A percentile compares a stretch with the other conserved stretches of the same genome.
phyloP scores from a whole-genome alignment of 2,888 invertebrate genomes.

The Aplocera efformata region DNA sequence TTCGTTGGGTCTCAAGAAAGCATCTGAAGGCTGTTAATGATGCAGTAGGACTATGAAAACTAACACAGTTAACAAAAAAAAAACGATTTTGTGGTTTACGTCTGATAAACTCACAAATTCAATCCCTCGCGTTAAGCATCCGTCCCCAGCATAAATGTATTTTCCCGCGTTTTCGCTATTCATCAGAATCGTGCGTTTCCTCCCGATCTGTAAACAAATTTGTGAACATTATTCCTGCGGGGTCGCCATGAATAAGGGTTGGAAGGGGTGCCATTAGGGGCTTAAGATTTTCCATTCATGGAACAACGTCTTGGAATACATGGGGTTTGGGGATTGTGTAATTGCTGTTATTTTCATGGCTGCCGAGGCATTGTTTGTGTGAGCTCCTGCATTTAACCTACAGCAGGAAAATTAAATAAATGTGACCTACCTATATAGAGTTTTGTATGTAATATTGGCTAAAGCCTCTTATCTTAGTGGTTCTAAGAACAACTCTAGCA shows the following conservation, averaged over 20 bases:
- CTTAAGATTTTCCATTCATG: slow-evolving; percentile 71
- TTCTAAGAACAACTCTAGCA: too few relatives aligned
- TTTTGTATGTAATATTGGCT: too few relatives aligned
- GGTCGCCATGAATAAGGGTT: slow-evolving; percentile 57
- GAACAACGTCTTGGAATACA: slow-evolving; percentile 56
- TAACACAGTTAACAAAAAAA: too few relatives aligned
- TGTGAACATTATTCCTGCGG: slow-evolving; percentile 70
- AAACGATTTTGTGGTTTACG: too few relatives aligned
- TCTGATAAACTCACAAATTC: too few relatives aligned
- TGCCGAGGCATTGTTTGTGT: slow-evolving; percentile 7
- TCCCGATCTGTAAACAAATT: slow-evolving; percentile 75
- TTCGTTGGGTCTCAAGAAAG: too few relatives aligned
- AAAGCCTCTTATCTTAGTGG: too few relatives aligned
- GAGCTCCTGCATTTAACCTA: too few relatives aligned
- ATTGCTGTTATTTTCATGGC: slow-evolving; percentile 42
- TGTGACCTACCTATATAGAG: too few relatives aligned
- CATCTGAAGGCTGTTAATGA: too few relatives aligned
- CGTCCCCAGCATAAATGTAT: slow-evolving; percentile 32
- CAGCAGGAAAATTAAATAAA: too few relatives aligned
- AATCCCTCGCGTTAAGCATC: slow-evolving; percentile 24
- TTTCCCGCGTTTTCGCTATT: slow-evolving; percentile 32
- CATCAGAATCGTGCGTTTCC: slow-evolving; percentile 39
- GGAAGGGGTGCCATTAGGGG: slow-evolving; percentile 62
- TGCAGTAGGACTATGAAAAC: too few relatives aligned
- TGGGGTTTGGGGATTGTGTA: slow-evolving; percentile 51